Evolutionary conservation across 1,140 invertebrate genomes (phyloP), one percentile per base, ranked within the genome.

Genomic region (Pogonus chalceus): DNA sequence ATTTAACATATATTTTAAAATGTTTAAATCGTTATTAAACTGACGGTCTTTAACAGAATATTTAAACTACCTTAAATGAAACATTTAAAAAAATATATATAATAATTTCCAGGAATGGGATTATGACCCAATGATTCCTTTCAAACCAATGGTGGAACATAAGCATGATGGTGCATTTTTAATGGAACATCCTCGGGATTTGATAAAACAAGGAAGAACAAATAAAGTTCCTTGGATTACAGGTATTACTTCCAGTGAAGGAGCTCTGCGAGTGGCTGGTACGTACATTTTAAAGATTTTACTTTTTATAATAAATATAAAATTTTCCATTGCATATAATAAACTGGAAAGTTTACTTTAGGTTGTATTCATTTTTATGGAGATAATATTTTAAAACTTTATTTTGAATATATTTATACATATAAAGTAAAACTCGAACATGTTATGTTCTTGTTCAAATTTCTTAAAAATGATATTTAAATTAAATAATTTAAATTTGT

Each of bases 121-220:
- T 60, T 82, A 77, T 51, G 81, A 83, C 63, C 83, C 84, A 1
- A 81, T 84, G 80, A 84, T 85, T 53, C 81, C 83, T 1, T 87
- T 85, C 58, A 84, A 82, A 56, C 83, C 84, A 0, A 81, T 83
- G 0, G 67, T 85, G 18, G 84, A 87, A 65, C 80, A 79, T 0
- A 64, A 77, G 54, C 70, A 79, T 43, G 72, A 76, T 4, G 81
- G 76, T n/a, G 82, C 83, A 14, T 87, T 87, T 61, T 58, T 87
- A 0, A 79, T 73, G 0, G 72, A 76, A 56, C 70, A 75, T 58
- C 81, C 82, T 1, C 63, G 74, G 1, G 64, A 77, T 10, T 64
- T 72, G 0, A 60, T 76, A 0, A 66, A 65, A 55, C 52, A 62
- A 4, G 80, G 78, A 0, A 68, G 72, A 31, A 62, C 78, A 1